Percentiles rank a stretch among this genome's conserved stretches.
phyloP scores from a whole-genome alignment of 1,140 invertebrate species.

The Drosophila navojoa region DNA sequence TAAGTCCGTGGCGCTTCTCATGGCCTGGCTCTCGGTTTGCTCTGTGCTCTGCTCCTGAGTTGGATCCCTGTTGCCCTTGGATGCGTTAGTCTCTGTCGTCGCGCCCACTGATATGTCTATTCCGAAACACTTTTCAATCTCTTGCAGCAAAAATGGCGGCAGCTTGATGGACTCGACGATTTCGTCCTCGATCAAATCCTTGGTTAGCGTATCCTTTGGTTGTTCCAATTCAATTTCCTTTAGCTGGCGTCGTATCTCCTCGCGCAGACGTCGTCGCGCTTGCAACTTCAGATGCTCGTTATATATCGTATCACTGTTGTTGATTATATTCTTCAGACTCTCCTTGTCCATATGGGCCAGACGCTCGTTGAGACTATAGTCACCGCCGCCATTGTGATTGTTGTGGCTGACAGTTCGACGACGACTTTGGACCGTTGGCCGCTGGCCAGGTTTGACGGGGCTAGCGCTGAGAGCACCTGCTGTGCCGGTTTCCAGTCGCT shows the following conservation, averaged over 20 bases:
- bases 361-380: slow-evolving; percentile 41
- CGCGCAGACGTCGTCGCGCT: slow-evolving; percentile 64
- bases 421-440: not conserved
- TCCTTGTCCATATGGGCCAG: slow-evolving; percentile 74
- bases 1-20: slow-evolving; percentile 21
- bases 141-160: slow-evolving; percentile 60
- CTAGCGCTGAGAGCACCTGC: no score
- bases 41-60: not conserved
- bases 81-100: not conserved
- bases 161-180: slow-evolving; percentile 72
- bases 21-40: slow-evolving; percentile 20
- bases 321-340: slow-evolving; percentile 74
- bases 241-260: slow-evolving; percentile 68
- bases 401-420: slow-evolving; percentile 35
- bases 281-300: slow-evolving; percentile 72
- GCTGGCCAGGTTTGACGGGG: not conserved
- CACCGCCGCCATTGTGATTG: slow-evolving; percentile 15
- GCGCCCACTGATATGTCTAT: slow-evolving; percentile 30
- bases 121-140: slow-evolving; percentile 76
- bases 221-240: slow-evolving; percentile 63
- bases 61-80: not conserved
- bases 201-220: slow-evolving; percentile 42
- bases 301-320: slow-evolving; percentile 71
- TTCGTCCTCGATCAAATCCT: slow-evolving; percentile 64
- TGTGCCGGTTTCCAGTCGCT: slow-evolving; percentile 6